These are phyloP conservation scores for Chroicocephalus ridibundus DNA, from an alignment of 2,113 vertebrate species.

Conservation along the genomic window DNA sequence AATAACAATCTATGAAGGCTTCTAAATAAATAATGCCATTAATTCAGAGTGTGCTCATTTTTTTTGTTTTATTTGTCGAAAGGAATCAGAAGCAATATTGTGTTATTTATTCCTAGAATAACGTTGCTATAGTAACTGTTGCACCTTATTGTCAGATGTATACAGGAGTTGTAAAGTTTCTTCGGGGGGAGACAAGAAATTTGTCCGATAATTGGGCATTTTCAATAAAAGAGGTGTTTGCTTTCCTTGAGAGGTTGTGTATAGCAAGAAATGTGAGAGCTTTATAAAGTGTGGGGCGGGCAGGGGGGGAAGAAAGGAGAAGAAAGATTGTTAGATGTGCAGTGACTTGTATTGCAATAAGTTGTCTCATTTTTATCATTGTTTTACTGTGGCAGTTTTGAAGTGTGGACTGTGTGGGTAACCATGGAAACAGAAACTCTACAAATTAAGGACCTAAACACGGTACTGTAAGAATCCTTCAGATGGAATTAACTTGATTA, in stretches of 20 bases:
- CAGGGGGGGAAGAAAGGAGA: background rate
- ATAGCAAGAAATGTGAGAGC: background rate
- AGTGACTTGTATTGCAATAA: background rate
- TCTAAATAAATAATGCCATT: slow-evolving; percentile 68
- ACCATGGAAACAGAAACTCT: slow-evolving; percentile 75
- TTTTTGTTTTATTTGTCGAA: slow-evolving; percentile 55
- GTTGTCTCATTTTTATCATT: slow-evolving; percentile 59
- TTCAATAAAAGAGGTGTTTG: background rate
- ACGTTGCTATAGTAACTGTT: slow-evolving; percentile 76
- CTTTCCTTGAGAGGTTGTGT: background rate
- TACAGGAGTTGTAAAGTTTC: slow-evolving; percentile 36
- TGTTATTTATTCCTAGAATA: slow-evolving; percentile 68
- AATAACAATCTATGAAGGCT: slow-evolving; percentile 10
- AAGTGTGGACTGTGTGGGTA: slow-evolving; percentile 52
- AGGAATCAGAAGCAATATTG: slow-evolving; percentile 44
- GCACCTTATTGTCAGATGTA: slow-evolving; percentile 11
- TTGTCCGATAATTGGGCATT: slow-evolving; percentile 1
- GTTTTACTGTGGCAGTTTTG: slow-evolving; percentile 57
- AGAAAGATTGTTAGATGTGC: background rate
- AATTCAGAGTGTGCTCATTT: slow-evolving; percentile 36
- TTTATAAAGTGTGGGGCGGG: background rate
- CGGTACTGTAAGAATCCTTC: background rate
- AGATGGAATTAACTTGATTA: background rate
- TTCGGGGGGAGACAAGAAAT: slow-evolving; percentile 23
- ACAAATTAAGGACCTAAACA: slow-evolving; percentile 32